Evolutionary conservation across 2,888 invertebrate genomes (phyloP).

Genomic region (Machimus rusticus): DNA sequence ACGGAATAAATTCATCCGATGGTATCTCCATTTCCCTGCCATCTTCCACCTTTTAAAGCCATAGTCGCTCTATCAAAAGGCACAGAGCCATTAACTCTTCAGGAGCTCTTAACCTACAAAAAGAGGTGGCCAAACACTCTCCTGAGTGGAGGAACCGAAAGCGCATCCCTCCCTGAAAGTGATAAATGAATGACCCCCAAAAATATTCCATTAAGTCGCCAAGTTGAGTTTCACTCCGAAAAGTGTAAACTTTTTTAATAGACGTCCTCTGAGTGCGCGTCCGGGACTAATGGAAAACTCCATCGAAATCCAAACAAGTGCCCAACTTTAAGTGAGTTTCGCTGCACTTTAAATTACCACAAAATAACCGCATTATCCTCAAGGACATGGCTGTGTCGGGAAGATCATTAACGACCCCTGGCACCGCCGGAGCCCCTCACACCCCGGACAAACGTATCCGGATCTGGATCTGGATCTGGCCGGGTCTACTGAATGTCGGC

Average conservation of each 20-base stretch:
- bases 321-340: constrained; percentile 17
- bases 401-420: constrained; percentile 8
- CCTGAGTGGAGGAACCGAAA: neutral
- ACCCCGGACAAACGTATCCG: neutral
- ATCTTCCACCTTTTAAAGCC: neutral
- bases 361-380: constrained; percentile 26
- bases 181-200: neutral
- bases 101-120: neutral
- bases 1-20: neutral
- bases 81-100: neutral
- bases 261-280: neutral
- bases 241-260: neutral
- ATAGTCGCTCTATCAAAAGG: neutral
- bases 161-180: neutral
- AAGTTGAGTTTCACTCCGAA: neutral
- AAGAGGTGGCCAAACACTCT: neutral
- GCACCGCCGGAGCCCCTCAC: neutral
- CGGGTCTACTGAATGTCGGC: neutral
- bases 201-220: neutral
- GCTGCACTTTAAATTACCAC: constrained; percentile 27
- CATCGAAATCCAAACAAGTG: constrained; percentile 7
- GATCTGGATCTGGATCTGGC: neutral
- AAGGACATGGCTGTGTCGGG: constrained; percentile 8
- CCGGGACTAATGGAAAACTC: neutral
- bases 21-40: neutral